Base-by-base conservation (phyloP, 2,888 invertebrate genomes). In the Hypsopygia costalis region DNA sequence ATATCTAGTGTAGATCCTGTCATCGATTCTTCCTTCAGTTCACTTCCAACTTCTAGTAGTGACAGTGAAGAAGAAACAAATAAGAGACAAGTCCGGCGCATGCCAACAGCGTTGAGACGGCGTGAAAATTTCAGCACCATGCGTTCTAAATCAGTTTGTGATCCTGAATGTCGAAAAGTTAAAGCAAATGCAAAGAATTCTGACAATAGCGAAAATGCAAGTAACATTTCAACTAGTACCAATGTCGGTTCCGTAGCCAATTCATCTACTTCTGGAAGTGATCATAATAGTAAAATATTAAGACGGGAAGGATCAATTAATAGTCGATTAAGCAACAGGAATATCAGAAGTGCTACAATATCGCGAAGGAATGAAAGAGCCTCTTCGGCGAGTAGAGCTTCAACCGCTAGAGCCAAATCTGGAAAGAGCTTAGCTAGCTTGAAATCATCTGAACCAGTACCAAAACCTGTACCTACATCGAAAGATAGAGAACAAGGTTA, bases 401-500 rank as follows among this genome's bases (percentile, higher is more conserved):
- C 92, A 1, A 93, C 93, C 0, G 93, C 93, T 8, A 89, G 92
- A 70, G 78, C 82, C 0, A 93, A 92, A 58, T 83, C 90, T 32
- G 77, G 74, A 1, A 91, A 91, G 64, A 83, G 85, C 48, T 69
- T 82, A 41, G 73, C 82, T 4, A 76, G 79, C 43, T 69, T 90
- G 41, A 79, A 90, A 67, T 77, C 90, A 55, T 69, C 82, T 32
- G 82, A 92, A 54, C 85, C 87, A 0, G 90, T 91, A 5, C 81
- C 82, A 8, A 88, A 88, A 51, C 62, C 88, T 31, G 80, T 90
- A 40, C 78, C 83, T 8, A 62, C 74, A 3, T 81, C 85, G n/a
- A 93, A 92, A 66, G 93, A 94, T 62, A 88, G 93, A 57, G 94
- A 94, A 68, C 93, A 94, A 90, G 93, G 93, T 92, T 10, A 39